Percentiles rank a stretch among this genome's conserved stretches.
These are phyloP conservation scores for Melopsittacus undulatus DNA, from an alignment of 2,797 vertebrate species.

Conservation along the genomic window DNA sequence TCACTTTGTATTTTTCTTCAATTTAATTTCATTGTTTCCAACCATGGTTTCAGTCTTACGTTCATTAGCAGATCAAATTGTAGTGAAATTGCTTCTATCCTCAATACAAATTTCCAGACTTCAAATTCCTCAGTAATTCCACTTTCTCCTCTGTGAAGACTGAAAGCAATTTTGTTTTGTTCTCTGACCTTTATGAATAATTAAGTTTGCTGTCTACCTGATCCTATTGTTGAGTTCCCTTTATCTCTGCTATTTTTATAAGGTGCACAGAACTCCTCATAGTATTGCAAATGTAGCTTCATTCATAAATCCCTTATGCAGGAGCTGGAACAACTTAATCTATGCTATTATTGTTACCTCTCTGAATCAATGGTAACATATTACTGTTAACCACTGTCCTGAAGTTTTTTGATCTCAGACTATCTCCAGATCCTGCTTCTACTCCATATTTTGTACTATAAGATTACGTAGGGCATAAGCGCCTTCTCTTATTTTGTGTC, in stretches of 20 bases:
- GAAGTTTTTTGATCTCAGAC: neutral
- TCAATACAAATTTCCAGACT: neutral
- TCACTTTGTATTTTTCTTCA: neutral
- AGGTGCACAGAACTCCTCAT: neutral
- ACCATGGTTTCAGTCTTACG: neutral
- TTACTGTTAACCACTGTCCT: neutral
- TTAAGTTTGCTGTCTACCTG: slow-evolving; percentile 52
- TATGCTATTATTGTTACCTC: neutral
- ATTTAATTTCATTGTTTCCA: neutral
- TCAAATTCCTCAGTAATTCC: neutral
- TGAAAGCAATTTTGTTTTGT: slow-evolving; percentile 24
- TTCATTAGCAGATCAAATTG: neutral
- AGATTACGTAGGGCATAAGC: neutral
- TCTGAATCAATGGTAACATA: neutral
- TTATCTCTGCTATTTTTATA: slow-evolving; percentile 12
- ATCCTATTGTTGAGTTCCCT: neutral
- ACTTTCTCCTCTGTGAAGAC: neutral
- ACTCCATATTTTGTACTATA: neutral
- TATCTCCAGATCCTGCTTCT: neutral
- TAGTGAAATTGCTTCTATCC: neutral
- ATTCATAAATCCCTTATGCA: neutral
- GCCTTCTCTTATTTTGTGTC: slow-evolving; percentile 35
- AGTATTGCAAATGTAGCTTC: neutral
- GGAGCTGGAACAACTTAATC: neutral
- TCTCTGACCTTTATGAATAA: slow-evolving; percentile 68